Evolutionary conservation across 2,888 invertebrate species (phyloP), one percentile per base, ranked within the genome.

Genomic region (Drosophila neonasuta): DNA sequence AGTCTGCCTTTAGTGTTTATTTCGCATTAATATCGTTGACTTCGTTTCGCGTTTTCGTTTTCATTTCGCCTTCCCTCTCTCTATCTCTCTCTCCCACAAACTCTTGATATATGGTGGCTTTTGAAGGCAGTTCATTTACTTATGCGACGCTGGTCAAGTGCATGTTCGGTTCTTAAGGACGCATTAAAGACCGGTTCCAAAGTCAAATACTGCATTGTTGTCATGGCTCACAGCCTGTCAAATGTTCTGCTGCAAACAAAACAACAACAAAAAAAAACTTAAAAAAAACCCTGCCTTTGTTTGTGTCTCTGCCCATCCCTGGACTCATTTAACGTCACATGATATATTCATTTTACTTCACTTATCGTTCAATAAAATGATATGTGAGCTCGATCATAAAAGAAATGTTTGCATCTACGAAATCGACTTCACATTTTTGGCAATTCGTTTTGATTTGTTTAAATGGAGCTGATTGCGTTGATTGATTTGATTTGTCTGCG

Each of bases 91-190:
- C 34, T 11, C 17, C 0, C 20, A 20, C 20, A 20, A 0, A 20
- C 20, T 4, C 0, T 44, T 44, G 65, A 52, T 56, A 9, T 42
- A 9, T 62, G 39, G 54, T 65, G 56, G 29, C 30, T 52, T 75
- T 79, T 69, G 79, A 84, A 81, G 81, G 85, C 77, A 85, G 80
- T 85, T 85, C 85, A 66, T 80, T 80, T 73, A 69, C 86, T 80
- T 70, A 42, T 63, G 44, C 29, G 54, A n/a, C 42, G 51, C 42
- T 77, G 80, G 87, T 79, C 81, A 81, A 87, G 81, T 81, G 81
- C 82, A 85, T 71, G 82, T 71, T 65, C 67, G 69, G 46, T 76
- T 71, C 66, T 68, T 86, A 84, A 81, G 81, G 87, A 81, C 81
- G 49, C 54, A 51, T 56, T 34, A 39, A 61, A 69, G 63, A 81